These are phyloP conservation scores for Sula dactylatra DNA, from an alignment of 2,113 vertebrate genomes.

Conservation along the genomic window DNA sequence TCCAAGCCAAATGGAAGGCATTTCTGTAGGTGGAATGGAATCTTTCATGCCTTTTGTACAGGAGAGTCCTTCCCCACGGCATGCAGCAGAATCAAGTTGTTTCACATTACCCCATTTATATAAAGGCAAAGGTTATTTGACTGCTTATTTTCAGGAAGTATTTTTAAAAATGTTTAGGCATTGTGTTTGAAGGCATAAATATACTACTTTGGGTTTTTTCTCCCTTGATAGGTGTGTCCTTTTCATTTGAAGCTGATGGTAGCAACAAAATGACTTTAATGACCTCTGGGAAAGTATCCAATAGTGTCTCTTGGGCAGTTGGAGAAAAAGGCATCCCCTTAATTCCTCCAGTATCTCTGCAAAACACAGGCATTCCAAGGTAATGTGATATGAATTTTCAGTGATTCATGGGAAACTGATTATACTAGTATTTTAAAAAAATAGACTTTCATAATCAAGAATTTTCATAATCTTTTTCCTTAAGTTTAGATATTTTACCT, in stretches of 20 bases:
- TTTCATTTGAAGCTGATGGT: slow-evolving; percentile 92
- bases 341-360: slow-evolving; percentile 82
- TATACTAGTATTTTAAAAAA: neutral
- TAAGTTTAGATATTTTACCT: neutral
- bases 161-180: neutral
- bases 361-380: slow-evolving; percentile 78
- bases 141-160: neutral
- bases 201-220: neutral
- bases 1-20: neutral
- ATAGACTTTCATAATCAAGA: neutral
- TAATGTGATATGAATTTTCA: slow-evolving; percentile 14
- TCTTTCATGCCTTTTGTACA: neutral
- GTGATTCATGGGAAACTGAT: neutral
- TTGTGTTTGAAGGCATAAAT: neutral
- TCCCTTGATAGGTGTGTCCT: slow-evolving; percentile 80
- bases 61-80: neutral
- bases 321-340: slow-evolving; percentile 86
- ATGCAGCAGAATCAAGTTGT: neutral
- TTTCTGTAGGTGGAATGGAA: neutral
- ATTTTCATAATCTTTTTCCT: neutral
- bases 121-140: neutral
- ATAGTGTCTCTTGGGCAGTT: slow-evolving; percentile 88
- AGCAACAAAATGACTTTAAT: slow-evolving; percentile 85
- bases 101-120: neutral
- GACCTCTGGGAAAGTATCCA: slow-evolving; percentile 93